A percentile compares a stretch with the other conserved stretches of the same genome.
These are phyloP conservation scores for Varanus komodoensis DNA, from an alignment of 2,113 vertebrate genomes.

Conservation along the genomic window DNA sequence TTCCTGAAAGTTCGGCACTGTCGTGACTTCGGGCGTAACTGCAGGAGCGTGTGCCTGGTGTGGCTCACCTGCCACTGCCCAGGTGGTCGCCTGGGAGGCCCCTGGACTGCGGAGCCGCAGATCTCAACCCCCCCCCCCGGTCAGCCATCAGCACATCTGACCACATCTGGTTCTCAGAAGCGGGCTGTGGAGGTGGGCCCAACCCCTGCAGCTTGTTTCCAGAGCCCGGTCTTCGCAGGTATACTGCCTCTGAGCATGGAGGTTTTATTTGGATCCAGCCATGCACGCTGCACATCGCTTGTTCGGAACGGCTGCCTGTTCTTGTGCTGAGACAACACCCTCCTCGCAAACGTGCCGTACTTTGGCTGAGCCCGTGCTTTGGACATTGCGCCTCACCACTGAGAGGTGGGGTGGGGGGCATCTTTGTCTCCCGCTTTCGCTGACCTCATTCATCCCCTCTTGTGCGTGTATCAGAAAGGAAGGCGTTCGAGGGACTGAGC, in stretches of 20 bases:
- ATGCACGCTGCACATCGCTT: not conserved
- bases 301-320: not conserved
- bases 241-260: not conserved
- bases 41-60: too few species aligned
- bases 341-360: not conserved
- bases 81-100: too few species aligned
- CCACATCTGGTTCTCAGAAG: too few species aligned
- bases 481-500: not conserved
- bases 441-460: conserved; percentile 37
- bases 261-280: not conserved
- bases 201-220: not conserved
- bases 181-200: too few species aligned
- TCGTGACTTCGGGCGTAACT: too few species aligned
- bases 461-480: not conserved
- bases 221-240: not conserved
- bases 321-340: not conserved
- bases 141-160: too few species aligned
- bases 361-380: conserved; percentile 21
- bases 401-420: not conserved
- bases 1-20: too few species aligned
- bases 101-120: too few species aligned
- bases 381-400: conserved; percentile 26
- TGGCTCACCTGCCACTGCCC: too few species aligned
- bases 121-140: too few species aligned
- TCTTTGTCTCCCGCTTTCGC: not conserved